A percentile compares a stretch with the other conserved stretches of the same genome.
These are phyloP conservation scores for Chalcosyrphus nemorum DNA, from an alignment of 2,888 invertebrate species.

Conservation along the genomic window DNA sequence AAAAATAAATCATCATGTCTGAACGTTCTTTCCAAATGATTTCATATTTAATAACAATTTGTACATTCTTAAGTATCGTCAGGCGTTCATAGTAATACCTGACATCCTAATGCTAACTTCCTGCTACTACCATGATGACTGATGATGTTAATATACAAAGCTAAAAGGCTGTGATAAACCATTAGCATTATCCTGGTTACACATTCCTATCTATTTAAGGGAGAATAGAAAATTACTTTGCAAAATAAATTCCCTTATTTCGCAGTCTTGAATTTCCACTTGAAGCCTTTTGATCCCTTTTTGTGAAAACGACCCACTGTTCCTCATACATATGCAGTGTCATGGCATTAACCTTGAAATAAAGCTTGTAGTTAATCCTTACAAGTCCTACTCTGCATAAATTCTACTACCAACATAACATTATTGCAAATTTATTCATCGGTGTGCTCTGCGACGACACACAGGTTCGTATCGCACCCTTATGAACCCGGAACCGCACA, in stretches of 20 bases:
- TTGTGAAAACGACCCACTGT: slow-evolving; percentile 4
- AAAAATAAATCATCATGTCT: neutral
- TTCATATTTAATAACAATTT: neutral
- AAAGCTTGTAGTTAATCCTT: slow-evolving; percentile 48
- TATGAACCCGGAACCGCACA: slow-evolving; percentile 31
- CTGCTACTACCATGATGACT: neutral
- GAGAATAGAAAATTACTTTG: slow-evolving; percentile 19
- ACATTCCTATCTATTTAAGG: neutral
- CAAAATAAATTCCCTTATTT: slow-evolving; percentile 1
- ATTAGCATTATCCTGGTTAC: neutral
- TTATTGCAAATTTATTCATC: slow-evolving; percentile 61
- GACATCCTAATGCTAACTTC: too few species aligned
- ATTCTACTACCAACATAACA: neutral
- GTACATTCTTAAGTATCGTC: neutral
- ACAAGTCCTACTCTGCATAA: slow-evolving; percentile 21
- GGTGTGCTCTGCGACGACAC: neutral
- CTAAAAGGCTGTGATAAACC: neutral
- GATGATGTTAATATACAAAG: neutral
- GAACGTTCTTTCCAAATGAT: neutral
- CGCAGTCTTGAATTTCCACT: slow-evolving; percentile 3
- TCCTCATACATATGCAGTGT: slow-evolving; percentile 37
- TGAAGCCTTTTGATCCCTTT: slow-evolving; percentile 13
- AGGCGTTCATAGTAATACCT: neutral
- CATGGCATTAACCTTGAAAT: slow-evolving; percentile 45
- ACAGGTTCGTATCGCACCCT: neutral